Conservation (phyloP, 1,140 invertebrate species). For the Caligus rogercresseyi region DNA sequence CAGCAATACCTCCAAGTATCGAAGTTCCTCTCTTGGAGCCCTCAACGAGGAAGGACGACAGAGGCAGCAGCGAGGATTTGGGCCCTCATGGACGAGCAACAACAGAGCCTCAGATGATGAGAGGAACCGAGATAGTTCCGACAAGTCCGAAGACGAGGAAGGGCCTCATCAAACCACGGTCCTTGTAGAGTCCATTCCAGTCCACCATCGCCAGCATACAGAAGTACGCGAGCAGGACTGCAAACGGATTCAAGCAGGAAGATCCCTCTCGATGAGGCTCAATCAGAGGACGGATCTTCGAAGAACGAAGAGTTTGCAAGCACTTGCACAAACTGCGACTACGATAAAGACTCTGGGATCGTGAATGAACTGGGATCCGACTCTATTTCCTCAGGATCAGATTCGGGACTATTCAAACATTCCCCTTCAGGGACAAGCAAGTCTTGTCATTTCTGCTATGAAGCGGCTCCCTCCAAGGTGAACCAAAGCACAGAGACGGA, state of each 20-base stretch:
- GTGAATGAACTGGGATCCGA: neutral
- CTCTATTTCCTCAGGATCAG: slow-evolving; percentile 5
- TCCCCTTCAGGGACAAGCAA: neutral
- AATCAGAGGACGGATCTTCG: neutral
- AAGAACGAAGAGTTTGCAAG: neutral
- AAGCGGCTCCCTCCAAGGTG: neutral
- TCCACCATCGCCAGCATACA: no score
- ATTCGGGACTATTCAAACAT: neutral
- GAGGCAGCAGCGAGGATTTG: neutral
- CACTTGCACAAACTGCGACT: slow-evolving; percentile 1
- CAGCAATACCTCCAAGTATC: neutral
- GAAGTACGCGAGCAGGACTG: neutral
- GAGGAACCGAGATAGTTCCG: no score
- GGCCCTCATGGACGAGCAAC: neutral
- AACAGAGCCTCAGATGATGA: neutral
- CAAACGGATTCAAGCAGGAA: neutral
- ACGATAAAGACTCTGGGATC: slow-evolving; percentile 9
- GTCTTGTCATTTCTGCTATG: neutral
- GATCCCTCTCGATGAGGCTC: neutral
- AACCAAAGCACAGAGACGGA: slow-evolving; percentile 10
- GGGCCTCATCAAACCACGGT: neutral
- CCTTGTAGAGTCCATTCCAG: neutral
- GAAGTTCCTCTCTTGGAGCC: neutral
- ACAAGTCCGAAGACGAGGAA: neutral
- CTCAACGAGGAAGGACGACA: neutral